These are phyloP conservation scores for Pipistrellus nathusii DNA, from an alignment of 2,797 vertebrate genomes.

Conservation along the genomic window DNA sequence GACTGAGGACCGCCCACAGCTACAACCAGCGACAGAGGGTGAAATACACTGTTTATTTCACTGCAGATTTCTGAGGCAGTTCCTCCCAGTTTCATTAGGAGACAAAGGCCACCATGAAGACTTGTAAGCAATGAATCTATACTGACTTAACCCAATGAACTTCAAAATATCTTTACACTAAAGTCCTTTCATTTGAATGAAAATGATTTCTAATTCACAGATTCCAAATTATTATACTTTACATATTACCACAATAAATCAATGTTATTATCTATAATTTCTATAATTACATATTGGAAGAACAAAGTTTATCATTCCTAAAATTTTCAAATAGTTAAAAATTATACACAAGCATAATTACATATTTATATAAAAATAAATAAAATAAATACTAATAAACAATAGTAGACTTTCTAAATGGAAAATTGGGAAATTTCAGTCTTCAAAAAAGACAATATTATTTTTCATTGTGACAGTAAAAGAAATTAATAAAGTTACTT, in stretches of 20 bases:
- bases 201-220: constrained; percentile 21
- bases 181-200: constrained; percentile 10
- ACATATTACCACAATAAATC: background rate
- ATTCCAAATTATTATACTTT: constrained; percentile 47
- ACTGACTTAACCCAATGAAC: background rate
- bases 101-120: background rate
- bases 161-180: background rate
- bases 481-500: background rate
- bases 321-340: constrained; percentile 45
- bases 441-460: background rate
- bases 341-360: background rate
- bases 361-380: constrained; percentile 23
- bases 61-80: background rate
- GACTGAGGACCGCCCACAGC: background rate
- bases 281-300: background rate
- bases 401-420: background rate
- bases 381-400: constrained; percentile 37
- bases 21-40: background rate
- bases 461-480: constrained; percentile 36
- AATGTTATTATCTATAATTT: background rate
- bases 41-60: background rate
- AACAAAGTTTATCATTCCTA: background rate
- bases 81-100: background rate
- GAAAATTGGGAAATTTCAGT: background rate
- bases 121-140: background rate